Conservation (phyloP, 1,140 invertebrate species). For the Brachionus angularis region DNA sequence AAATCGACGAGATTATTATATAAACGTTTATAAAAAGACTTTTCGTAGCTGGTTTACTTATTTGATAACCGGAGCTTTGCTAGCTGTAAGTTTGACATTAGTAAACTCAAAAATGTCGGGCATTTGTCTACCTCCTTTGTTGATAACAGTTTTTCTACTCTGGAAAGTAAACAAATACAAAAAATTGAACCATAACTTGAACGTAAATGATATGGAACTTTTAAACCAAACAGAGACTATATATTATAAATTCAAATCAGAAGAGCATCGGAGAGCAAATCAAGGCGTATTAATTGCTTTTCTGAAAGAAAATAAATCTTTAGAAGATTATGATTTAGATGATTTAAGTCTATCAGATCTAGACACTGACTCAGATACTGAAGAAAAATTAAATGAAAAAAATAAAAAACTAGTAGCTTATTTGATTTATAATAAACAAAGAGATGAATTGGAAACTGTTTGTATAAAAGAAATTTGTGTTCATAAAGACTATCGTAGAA, state of each 20-base stretch:
- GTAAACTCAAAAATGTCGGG: constrained; percentile 23
- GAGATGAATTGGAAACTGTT: constrained; percentile 38
- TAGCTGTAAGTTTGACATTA: constrained; percentile 23
- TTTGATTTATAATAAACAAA: constrained; percentile 37
- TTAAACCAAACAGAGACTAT: constrained; percentile 23
- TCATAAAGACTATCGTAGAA: constrained; percentile 14
- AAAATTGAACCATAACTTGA: not conserved
- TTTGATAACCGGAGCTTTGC: not conserved
- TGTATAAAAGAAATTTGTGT: constrained; percentile 29
- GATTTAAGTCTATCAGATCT: constrained; percentile 11
- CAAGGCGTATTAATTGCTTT: constrained; percentile 37
- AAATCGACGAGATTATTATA: constrained; percentile 18
- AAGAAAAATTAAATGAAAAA: constrained; percentile 16
- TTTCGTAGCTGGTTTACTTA: constrained; percentile 42
- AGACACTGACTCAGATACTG: constrained; percentile 2
- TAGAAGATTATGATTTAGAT: constrained; percentile 32
- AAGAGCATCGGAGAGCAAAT: not conserved
- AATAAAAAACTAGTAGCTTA: constrained; percentile 18
- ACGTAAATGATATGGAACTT: constrained; percentile 41
- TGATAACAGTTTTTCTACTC: constrained; percentile 17
- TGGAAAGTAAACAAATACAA: constrained; percentile 38
- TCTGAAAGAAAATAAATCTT: constrained; percentile 23
- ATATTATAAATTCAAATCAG: constrained; percentile 26
- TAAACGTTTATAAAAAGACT: not conserved
- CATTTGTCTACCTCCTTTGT: constrained; percentile 21